These are phyloP conservation scores for Aphelenchoides bicaudatus DNA, from an alignment of 2,888 invertebrate genomes.

Conservation along the genomic window DNA sequence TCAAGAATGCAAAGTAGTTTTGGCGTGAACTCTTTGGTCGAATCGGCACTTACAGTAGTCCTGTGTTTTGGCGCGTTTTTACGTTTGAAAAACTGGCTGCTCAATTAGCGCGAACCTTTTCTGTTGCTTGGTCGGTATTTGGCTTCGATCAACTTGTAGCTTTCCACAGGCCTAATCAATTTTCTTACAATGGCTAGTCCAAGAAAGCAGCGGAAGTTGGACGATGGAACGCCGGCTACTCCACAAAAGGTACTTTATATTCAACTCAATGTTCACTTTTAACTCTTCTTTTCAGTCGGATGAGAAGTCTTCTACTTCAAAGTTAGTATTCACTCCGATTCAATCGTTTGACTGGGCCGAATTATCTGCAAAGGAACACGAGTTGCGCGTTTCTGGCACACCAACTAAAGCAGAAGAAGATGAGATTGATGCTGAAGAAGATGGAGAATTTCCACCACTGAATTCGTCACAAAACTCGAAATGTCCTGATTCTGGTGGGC, in stretches of 20 bases:
- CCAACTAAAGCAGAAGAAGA: background rate
- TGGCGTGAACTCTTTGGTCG: no score
- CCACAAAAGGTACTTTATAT: constrained; percentile 9
- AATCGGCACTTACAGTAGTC: no score
- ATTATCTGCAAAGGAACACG: background rate
- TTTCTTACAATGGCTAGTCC: constrained; percentile 5
- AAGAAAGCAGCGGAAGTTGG: constrained; percentile 3
- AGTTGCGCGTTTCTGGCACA: background rate
- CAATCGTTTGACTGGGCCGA: constrained; percentile 7
- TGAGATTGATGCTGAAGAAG: constrained; percentile 1
- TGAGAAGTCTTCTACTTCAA: background rate
- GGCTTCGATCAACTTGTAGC: no score
- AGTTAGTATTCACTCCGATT: constrained; percentile 9
- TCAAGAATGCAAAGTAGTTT: no score
- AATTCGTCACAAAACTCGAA: no score
- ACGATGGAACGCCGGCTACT: background rate
- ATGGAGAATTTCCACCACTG: no score
- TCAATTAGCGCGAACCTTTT: no score
- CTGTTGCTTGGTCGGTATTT: no score
- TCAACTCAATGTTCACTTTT: background rate
- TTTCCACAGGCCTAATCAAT: no score
- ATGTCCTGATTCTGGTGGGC: background rate
- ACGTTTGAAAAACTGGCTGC: no score
- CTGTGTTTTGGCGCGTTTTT: no score
- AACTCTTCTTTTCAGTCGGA: constrained; percentile 2